A percentile compares a stretch with the other conserved stretches of the same genome.
These are phyloP conservation scores for Glyptemys insculpta DNA, from an alignment of 2,797 vertebrate species.

Conservation along the genomic window DNA sequence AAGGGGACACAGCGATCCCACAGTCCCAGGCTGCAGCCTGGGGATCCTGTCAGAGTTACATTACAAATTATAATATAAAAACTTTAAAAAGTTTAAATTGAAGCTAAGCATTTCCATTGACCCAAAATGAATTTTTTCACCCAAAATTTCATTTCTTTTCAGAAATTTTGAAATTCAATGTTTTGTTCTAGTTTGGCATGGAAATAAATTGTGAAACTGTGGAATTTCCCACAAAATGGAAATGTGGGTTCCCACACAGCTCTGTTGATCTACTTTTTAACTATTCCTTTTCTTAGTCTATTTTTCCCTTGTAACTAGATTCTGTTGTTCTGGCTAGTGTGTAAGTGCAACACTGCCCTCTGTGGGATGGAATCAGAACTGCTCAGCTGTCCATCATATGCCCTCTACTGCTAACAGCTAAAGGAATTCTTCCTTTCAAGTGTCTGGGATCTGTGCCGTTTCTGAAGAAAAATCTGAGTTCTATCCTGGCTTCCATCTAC, in stretches of 20 bases:
- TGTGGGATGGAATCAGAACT: not conserved
- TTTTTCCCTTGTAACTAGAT: not conserved
- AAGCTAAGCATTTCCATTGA: slow-evolving; percentile 6
- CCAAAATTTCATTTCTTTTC: not conserved
- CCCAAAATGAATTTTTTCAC: not conserved
- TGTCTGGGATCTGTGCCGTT: not conserved
- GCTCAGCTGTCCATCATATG: not conserved
- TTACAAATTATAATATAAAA: not conserved
- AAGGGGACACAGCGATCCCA: no score
- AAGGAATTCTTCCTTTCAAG: not conserved
- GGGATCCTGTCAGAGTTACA: no score
- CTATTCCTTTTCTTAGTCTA: not conserved
- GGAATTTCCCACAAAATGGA: not conserved
- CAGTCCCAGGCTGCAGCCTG: no score
- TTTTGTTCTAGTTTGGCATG: not conserved
- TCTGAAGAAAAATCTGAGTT: slow-evolving; percentile 14
- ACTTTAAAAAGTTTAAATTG: not conserved
- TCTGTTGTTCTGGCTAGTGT: not conserved
- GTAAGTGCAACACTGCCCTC: not conserved
- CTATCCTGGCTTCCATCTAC: not conserved
- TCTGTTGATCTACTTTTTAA: not conserved
- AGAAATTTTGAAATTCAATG: not conserved
- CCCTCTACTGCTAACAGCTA: not conserved
- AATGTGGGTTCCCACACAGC: not conserved
- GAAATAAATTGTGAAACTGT: not conserved